Conservation (phyloP, 1,140 invertebrate species). For the Pinna nobilis region DNA sequence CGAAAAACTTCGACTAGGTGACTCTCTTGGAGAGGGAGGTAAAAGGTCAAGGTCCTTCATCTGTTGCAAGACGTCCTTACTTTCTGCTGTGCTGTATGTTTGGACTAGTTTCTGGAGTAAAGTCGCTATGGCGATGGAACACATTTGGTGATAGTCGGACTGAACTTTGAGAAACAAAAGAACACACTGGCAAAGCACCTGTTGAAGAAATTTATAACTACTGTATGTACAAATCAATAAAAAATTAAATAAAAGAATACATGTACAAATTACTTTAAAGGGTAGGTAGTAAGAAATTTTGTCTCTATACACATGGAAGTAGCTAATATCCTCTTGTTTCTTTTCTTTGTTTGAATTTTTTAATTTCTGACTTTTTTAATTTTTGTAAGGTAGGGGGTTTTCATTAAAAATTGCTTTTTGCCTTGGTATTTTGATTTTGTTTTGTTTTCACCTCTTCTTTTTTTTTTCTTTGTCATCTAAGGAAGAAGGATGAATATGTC, state of each 20-base stretch:
- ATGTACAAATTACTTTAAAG: neutral
- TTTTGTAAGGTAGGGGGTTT: too few relatives aligned
- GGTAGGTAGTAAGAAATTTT: neutral
- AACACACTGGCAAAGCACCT: conserved; percentile 59
- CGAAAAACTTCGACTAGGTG: conserved; percentile 18
- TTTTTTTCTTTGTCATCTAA: too few relatives aligned
- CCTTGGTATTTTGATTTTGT: too few relatives aligned
- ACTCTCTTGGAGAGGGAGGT: conserved; percentile 42
- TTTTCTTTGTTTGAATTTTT: too few relatives aligned
- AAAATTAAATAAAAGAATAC: neutral
- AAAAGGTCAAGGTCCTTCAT: conserved; percentile 49
- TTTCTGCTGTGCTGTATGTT: conserved; percentile 46
- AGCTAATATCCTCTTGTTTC: too few relatives aligned
- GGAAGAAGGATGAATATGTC: too few relatives aligned
- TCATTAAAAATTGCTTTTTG: too few relatives aligned
- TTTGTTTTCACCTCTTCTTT: too few relatives aligned
- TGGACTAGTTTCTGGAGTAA: conserved; percentile 53
- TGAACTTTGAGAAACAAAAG: conserved; percentile 64
- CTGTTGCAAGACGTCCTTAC: conserved; percentile 44
- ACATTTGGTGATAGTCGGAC: conserved; percentile 64
- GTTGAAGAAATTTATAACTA: conserved; percentile 24
- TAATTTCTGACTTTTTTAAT: too few relatives aligned
- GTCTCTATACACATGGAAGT: too few relatives aligned
- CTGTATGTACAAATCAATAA: neutral
- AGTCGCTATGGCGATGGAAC: conserved; percentile 56